Percentiles rank a stretch among this genome's conserved stretches.
phyloP scores from a whole-genome alignment of 2,888 invertebrate genomes.

The Polydesmus complanatus region DNA sequence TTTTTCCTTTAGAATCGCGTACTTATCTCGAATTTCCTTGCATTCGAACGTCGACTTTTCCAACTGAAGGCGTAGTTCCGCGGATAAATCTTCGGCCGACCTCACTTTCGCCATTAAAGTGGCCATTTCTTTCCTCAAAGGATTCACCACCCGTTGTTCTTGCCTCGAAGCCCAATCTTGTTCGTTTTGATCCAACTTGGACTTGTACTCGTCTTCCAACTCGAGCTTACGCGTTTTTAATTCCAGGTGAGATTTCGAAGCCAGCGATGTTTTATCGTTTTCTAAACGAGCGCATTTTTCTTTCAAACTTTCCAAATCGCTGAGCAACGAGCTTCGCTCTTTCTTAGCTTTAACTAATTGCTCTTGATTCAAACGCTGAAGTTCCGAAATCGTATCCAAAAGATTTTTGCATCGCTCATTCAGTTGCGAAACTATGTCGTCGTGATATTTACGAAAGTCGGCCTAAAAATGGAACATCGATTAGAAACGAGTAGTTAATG shows the following conservation, averaged over 20 bases:
- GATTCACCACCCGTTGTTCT: not conserved
- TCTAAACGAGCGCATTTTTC: not conserved
- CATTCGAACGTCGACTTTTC: not conserved
- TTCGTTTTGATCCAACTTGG: not conserved
- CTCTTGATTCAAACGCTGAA: not conserved
- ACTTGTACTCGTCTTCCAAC: not conserved
- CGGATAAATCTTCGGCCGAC: not conserved
- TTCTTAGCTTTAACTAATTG: not conserved
- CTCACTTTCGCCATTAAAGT: not conserved
- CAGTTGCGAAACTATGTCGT: slow-evolving; percentile 1
- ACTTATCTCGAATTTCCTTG: not conserved
- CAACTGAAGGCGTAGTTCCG: not conserved
- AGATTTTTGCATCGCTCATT: not conserved
- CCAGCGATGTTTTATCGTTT: not conserved
- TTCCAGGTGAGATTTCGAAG: not conserved
- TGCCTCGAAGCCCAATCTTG: not conserved
- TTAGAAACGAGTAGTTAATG: not conserved
- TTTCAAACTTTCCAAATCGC: not conserved
- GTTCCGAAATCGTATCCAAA: not conserved
- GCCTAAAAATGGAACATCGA: not conserved
- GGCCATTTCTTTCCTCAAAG: not conserved
- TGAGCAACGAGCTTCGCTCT: not conserved
- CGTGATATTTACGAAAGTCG: not conserved
- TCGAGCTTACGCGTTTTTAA: not conserved
- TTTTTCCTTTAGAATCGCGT: slow-evolving; percentile 6